Evolutionary conservation across 2,113 vertebrate genomes (phyloP).

Genomic region (Odontophorus gujanensis): DNA sequence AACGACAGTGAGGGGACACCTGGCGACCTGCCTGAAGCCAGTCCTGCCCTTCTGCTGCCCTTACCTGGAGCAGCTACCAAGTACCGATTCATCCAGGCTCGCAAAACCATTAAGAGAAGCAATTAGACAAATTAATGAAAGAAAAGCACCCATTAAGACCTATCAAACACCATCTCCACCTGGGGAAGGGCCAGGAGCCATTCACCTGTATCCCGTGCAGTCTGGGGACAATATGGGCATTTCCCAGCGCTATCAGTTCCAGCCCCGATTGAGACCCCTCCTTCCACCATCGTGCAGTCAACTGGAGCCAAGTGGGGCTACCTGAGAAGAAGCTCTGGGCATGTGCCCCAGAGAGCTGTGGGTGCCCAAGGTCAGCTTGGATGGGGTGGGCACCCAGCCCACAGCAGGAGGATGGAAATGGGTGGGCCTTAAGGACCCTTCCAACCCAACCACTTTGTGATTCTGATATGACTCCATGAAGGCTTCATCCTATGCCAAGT

Average conservation of each 20-base stretch:
- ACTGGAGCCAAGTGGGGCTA: neutral
- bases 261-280: neutral
- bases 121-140: constrained; percentile 42
- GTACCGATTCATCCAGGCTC: neutral
- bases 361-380: no score
- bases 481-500: neutral
- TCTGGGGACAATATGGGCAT: neutral
- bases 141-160: constrained; percentile 40
- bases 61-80: neutral
- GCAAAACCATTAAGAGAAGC: constrained; percentile 46
- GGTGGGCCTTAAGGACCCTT: neutral
- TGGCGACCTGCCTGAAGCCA: neutral
- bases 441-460: neutral
- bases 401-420: neutral
- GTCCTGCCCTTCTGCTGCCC: neutral
- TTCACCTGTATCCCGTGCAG: constrained; percentile 8
- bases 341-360: neutral
- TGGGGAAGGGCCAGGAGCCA: neutral
- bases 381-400: neutral
- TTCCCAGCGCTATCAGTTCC: rapidly evolving
- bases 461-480: neutral
- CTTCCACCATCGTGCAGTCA: neutral
- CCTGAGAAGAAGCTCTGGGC: neutral
- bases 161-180: constrained; percentile 19
- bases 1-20: neutral